A percentile compares a stretch with the other conserved stretches of the same genome.
Evolutionary conservation across 2,113 vertebrate species (phyloP).

Genomic region (Microtus richardsoni): DNA sequence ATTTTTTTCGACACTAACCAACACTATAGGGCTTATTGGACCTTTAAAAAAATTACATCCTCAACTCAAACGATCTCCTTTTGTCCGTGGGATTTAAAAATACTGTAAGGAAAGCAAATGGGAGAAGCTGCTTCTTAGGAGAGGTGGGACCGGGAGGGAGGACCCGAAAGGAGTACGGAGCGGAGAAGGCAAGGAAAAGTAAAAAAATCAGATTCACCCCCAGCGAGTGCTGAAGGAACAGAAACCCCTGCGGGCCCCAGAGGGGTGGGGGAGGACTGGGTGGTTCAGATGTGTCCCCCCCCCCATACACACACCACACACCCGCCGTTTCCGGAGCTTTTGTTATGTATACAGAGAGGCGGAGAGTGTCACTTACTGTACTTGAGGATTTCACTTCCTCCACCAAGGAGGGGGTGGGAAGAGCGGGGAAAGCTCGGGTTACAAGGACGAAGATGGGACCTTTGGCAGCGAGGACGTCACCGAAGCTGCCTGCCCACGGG

Average conservation of each 20-base stretch:
- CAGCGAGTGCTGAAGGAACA: not conserved
- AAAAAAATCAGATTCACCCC: not conserved
- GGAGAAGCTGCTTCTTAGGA: not conserved
- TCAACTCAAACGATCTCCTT: not conserved
- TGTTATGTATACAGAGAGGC: conserved; percentile 75
- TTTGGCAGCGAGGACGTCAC: not conserved
- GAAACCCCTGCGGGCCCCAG: not conserved
- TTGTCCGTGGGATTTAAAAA: not conserved
- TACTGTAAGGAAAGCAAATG: not conserved
- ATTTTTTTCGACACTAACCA: not conserved
- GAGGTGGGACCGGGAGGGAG: not conserved
- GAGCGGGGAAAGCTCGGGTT: conserved; percentile 25
- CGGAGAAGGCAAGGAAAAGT: not conserved
- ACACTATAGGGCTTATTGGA: not conserved
- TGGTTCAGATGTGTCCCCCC: not conserved
- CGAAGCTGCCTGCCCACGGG: not conserved
- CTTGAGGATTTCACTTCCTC: conserved; percentile 70
- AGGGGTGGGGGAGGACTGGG: not conserved
- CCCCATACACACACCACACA: not conserved
- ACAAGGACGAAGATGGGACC: conserved; percentile 40
- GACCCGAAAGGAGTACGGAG: not conserved
- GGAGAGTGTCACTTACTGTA: conserved; percentile 70
- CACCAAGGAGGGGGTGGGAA: not conserved
- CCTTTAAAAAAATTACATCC: not conserved
- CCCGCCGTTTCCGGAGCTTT: conserved; percentile 76